Evolutionary conservation across 2,113 vertebrate genomes (phyloP).

Genomic region (Notarius lentiginosus): DNA sequence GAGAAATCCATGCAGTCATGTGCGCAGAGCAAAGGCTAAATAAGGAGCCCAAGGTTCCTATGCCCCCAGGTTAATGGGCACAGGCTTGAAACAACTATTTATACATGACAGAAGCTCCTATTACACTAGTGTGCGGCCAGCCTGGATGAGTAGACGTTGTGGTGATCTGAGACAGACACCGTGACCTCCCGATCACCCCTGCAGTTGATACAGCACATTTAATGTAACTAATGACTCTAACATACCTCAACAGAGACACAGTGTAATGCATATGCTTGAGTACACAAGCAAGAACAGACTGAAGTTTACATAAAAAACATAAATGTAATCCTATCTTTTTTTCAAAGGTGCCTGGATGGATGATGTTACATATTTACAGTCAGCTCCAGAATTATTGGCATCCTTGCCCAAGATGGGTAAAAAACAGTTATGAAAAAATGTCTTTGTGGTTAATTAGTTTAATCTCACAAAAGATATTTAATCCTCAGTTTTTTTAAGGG

Average conservation of each 20-base stretch:
- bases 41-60: conserved; percentile 55
- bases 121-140: conserved; percentile 71
- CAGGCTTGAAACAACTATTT: conserved; percentile 71
- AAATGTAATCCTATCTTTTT: not conserved
- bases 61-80: conserved; percentile 55
- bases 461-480: not conserved
- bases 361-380: not conserved
- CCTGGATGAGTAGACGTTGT: conserved; percentile 55
- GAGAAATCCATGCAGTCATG: conserved; percentile 61
- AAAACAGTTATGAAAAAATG: not conserved
- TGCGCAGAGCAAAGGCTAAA: conserved; percentile 50
- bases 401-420: not conserved
- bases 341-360: not conserved
- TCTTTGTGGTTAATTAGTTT: not conserved
- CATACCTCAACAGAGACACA: conserved; percentile 27
- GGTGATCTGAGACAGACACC: conserved; percentile 85
- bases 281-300: conserved; percentile 38
- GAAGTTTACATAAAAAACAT: conserved; percentile 12
- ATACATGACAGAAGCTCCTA: conserved; percentile 70
- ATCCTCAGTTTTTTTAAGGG: not conserved
- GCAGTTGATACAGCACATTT: conserved; percentile 69
- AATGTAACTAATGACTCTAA: conserved; percentile 7
- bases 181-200: conserved; percentile 86
- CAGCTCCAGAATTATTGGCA: not conserved
- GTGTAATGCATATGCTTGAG: conserved; percentile 39